These are phyloP conservation scores for Coregonus suidteri DNA, from an alignment of 2,797 vertebrate genomes.

Conservation along the genomic window DNA sequence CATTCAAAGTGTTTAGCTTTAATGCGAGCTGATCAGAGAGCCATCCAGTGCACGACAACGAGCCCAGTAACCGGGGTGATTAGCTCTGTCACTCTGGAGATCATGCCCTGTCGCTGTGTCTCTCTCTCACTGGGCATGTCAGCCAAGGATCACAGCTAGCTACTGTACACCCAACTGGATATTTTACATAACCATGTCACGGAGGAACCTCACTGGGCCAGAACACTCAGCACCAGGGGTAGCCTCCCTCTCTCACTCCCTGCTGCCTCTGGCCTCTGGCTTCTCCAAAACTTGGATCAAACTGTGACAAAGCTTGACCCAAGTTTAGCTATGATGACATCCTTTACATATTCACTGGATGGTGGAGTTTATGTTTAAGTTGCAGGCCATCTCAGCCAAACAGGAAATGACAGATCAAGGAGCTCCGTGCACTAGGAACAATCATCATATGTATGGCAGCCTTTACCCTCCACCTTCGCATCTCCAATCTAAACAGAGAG, in stretches of 20 bases:
- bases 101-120: conserved; percentile 71
- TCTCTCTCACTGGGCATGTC: conserved; percentile 26
- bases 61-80: conserved; percentile 70
- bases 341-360: not conserved
- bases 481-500: not conserved
- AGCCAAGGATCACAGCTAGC: not conserved
- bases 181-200: conserved; percentile 54
- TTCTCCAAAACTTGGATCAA: not conserved
- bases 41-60: conserved; percentile 73
- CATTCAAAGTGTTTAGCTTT: conserved; percentile 83
- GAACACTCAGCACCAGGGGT: not conserved
- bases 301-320: not conserved
- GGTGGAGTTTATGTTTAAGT: not conserved
- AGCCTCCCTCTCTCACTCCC: not conserved
- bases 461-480: not conserved
- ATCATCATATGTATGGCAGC: not conserved
- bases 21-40: conserved; percentile 82
- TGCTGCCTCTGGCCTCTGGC: not conserved
- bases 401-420: not conserved
- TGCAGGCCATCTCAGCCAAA: not conserved
- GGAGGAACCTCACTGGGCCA: not conserved
- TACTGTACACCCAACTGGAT: conserved; percentile 5
- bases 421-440: not conserved
- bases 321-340: not conserved
- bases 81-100: conserved; percentile 77